Conservation (phyloP, 2,113 vertebrate genomes). For the Brachyistius frenatus region DNA sequence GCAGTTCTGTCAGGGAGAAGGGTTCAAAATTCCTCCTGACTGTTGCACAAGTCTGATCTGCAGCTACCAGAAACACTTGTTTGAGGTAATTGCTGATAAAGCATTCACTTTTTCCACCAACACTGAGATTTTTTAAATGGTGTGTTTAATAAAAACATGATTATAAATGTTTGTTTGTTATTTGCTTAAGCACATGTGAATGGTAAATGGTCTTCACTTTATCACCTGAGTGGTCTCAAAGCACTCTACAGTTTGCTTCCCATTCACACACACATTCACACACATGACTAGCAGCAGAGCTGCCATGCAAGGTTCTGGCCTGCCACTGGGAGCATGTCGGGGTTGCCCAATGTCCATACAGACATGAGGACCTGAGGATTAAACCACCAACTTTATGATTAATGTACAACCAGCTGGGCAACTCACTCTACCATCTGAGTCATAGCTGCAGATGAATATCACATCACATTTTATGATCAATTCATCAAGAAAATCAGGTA, state of each 20-base stretch:
- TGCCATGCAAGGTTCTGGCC: too few relatives aligned
- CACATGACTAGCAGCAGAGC: too few relatives aligned
- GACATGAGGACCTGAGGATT: too few relatives aligned
- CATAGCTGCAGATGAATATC: background rate
- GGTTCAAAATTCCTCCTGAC: background rate
- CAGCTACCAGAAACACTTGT: background rate
- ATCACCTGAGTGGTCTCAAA: too few relatives aligned
- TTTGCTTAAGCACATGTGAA: background rate
- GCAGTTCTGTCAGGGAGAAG: background rate
- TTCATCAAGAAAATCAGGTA: background rate
- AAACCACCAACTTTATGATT: too few relatives aligned
- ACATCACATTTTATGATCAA: background rate
- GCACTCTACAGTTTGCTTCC: too few relatives aligned
- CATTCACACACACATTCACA: too few relatives aligned
- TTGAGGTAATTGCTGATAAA: background rate
- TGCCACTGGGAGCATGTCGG: too few relatives aligned
- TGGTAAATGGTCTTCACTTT: too few relatives aligned
- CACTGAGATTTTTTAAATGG: background rate
- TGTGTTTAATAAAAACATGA: background rate
- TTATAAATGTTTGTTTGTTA: background rate
- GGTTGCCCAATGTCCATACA: too few relatives aligned
- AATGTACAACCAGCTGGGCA: too few relatives aligned
- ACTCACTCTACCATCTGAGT: too few relatives aligned
- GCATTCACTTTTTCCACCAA: background rate
- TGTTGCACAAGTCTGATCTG: background rate